phyloP scores from a whole-genome alignment of 2,888 invertebrate genomes.

The Athrips mouffetella region DNA sequence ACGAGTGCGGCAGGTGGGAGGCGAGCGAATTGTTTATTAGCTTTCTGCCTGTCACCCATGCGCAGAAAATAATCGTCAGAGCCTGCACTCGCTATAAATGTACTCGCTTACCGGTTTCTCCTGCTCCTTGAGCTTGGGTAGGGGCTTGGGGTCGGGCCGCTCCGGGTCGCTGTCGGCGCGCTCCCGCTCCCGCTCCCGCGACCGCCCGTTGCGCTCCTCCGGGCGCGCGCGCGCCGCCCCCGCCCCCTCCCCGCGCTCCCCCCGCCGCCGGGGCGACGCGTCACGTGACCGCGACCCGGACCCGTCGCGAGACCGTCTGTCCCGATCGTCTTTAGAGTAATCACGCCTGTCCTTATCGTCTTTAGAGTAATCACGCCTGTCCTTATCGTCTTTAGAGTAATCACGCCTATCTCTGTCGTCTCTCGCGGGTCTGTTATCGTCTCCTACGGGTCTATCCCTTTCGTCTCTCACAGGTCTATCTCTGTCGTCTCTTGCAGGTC shows the following conservation, averaged over 20 bases:
- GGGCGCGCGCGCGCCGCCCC: slow-evolving; percentile 15
- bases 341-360: too few relatives aligned
- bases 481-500: slow-evolving; percentile 23
- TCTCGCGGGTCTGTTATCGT: slow-evolving; percentile 34
- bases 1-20: too few relatives aligned
- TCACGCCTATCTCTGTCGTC: slow-evolving; percentile 35
- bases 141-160: slow-evolving; percentile 48
- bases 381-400: slow-evolving; percentile 30
- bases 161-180: slow-evolving; percentile 33
- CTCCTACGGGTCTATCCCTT: slow-evolving; percentile 28
- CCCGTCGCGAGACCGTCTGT: too few relatives aligned
- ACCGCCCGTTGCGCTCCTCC: slow-evolving; percentile 51
- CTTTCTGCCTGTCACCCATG: too few relatives aligned
- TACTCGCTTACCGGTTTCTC: slow-evolving; percentile 82
- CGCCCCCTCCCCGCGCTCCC: neutral
- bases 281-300: slow-evolving; percentile 9
- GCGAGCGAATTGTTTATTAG: too few relatives aligned
- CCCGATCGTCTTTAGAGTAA: slow-evolving; percentile 19
- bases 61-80: too few relatives aligned
- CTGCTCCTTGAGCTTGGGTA: slow-evolving; percentile 86
- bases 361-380: slow-evolving; percentile 39
- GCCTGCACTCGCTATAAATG: too few relatives aligned
- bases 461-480: slow-evolving; percentile 31
- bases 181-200: slow-evolving; percentile 46
- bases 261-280: slow-evolving; percentile 19